A percentile compares a stretch with the other conserved stretches of the same genome.
These are phyloP conservation scores for Danio jaintianensis DNA, from an alignment of 2,797 vertebrate genomes.

Conservation along the genomic window DNA sequence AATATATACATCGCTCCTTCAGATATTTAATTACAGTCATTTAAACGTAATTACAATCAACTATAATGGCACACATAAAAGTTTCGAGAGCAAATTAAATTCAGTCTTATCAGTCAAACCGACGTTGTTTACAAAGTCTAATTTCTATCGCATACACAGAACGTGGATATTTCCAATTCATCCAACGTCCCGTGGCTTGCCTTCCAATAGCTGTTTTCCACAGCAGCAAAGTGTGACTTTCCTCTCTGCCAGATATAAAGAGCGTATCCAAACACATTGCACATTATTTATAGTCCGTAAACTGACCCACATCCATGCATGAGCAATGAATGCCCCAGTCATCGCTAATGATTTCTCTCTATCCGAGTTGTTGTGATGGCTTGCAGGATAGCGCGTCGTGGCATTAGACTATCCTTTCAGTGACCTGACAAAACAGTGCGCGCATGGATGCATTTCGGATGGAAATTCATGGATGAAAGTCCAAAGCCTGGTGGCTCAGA, in stretches of 20 bases:
- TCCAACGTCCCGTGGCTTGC: background rate
- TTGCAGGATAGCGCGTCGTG: background rate
- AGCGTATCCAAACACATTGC: slow-evolving; percentile 24
- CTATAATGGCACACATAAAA: background rate
- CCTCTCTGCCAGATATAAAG: background rate
- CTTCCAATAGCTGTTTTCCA: slow-evolving; percentile 2
- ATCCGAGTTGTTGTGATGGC: slow-evolving; percentile 4
- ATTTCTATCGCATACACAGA: background rate
- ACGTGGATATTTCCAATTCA: slow-evolving; percentile 22
- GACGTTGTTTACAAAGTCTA: slow-evolving; percentile 3
- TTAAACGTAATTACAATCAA: background rate
- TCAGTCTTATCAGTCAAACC: background rate
- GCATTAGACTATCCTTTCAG: slow-evolving; percentile 26
- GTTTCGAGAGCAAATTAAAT: background rate
- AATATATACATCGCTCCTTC: background rate
- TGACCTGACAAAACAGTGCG: slow-evolving; percentile 37
- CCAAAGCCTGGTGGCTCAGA: slow-evolving; percentile 35
- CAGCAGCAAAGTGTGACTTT: slow-evolving; percentile 31
- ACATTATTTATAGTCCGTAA: slow-evolving; percentile 40
- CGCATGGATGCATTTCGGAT: slow-evolving; percentile 39
- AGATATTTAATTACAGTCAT: background rate
- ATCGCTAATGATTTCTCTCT: slow-evolving; percentile 36
- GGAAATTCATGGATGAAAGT: slow-evolving; percentile 46
- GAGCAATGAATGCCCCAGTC: slow-evolving; percentile 27
- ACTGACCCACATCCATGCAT: slow-evolving; percentile 43